Conservation (phyloP, 2,888 invertebrate species). For the Ophion ventricosus region DNA sequence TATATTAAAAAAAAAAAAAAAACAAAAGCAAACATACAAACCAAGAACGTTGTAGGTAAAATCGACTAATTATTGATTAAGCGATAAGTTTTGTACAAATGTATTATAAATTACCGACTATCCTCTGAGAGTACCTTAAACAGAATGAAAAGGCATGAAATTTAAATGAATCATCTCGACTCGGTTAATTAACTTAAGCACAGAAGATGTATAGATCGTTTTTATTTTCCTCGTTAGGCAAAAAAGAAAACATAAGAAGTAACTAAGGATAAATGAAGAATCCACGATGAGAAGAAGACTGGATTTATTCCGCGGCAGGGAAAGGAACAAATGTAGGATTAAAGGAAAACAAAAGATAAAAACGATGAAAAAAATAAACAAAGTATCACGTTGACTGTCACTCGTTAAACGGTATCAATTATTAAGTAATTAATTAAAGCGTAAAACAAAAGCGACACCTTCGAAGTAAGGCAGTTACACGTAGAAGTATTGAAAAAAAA, state of each 20-base stretch:
- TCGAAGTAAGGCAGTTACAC: conserved; percentile 73
- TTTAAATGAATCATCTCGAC: conserved; percentile 68
- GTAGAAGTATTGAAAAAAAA: conserved; percentile 73
- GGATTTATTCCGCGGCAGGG: conserved; percentile 64
- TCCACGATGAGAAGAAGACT: conserved; percentile 47
- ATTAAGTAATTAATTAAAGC: conserved; percentile 75
- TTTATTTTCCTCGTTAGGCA: conserved; percentile 64
- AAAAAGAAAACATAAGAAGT: conserved; percentile 46
- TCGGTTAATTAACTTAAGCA: conserved; percentile 73
- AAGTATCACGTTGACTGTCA: conserved; percentile 77
- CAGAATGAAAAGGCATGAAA: conserved; percentile 63
- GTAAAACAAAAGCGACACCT: conserved; percentile 63
- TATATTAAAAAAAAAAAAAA: conserved; percentile 27
- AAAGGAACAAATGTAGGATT: conserved; percentile 69
- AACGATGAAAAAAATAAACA: conserved; percentile 65
- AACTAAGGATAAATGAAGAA: conserved; percentile 53
- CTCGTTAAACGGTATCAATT: conserved; percentile 72
- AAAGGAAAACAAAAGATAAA: conserved; percentile 64
- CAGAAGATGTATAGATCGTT: conserved; percentile 72
- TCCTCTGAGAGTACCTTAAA: conserved; percentile 78
- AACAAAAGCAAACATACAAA: conserved; percentile 38
- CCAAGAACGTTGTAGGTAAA: conserved; percentile 67
- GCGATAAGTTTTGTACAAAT: conserved; percentile 81
- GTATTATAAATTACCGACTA: conserved; percentile 80
- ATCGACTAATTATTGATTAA: conserved; percentile 80